Percentiles rank a stretch among this genome's conserved stretches.
Evolutionary conservation across 2,113 vertebrate species (phyloP).

Genomic region (Eptatretus burgeri): DNA sequence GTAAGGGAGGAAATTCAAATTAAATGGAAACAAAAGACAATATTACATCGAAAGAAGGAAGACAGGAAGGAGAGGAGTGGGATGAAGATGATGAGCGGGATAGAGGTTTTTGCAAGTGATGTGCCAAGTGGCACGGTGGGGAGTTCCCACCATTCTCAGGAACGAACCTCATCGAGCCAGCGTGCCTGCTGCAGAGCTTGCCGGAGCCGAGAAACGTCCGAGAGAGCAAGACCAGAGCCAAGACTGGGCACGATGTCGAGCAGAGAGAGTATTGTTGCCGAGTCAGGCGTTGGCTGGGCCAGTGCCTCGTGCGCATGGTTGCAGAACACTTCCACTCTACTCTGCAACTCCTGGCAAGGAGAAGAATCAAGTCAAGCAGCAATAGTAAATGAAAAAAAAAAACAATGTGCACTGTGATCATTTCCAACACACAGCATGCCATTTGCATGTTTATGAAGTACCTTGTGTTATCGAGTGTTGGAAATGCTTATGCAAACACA

Average conservation of each 20-base stretch:
- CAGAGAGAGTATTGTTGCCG: not conserved
- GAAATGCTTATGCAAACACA: too few relatives aligned
- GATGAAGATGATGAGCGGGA: not conserved
- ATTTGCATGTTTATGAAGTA: too few relatives aligned
- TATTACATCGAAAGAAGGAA: not conserved
- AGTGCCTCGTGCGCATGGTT: not conserved
- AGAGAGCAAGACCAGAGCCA: not conserved
- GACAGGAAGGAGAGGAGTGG: not conserved
- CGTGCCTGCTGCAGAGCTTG: conserved; percentile 3
- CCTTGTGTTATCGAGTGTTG: too few relatives aligned
- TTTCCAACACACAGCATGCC: too few relatives aligned
- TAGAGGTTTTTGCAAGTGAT: not conserved
- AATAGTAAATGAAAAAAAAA: too few relatives aligned
- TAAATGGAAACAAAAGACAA: too few relatives aligned
- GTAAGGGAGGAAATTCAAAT: too few relatives aligned
- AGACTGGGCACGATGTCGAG: not conserved
- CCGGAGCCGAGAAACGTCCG: not conserved
- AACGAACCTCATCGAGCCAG: not conserved
- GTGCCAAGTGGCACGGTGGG: not conserved
- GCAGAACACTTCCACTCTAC: too few relatives aligned
- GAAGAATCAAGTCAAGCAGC: too few relatives aligned
- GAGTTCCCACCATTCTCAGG: too few relatives aligned
- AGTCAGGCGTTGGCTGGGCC: not conserved
- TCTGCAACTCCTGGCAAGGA: too few relatives aligned
- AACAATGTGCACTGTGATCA: too few relatives aligned